Evolutionary conservation across 2,888 invertebrate species (phyloP).

Genomic region (Synergus gifuensis): DNA sequence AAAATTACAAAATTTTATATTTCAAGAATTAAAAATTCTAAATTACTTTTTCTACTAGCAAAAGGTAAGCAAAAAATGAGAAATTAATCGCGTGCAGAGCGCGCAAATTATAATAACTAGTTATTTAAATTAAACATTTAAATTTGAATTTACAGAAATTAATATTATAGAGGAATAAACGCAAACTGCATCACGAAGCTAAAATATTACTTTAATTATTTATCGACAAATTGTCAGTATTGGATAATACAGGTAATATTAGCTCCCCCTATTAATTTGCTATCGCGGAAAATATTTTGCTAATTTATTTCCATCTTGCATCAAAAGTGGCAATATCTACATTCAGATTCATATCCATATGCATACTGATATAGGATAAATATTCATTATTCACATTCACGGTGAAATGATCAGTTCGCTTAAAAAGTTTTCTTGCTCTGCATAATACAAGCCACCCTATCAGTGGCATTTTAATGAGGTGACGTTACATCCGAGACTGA

Average conservation of each 20-base stretch:
- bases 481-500: slow-evolving; percentile 31
- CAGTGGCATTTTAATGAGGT: slow-evolving; percentile 28
- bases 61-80: too few species aligned
- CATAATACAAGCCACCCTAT: slow-evolving; percentile 32
- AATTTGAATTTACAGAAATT: background rate
- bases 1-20: too few species aligned
- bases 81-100: too few species aligned
- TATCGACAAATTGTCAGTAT: background rate
- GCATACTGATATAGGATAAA: slow-evolving; percentile 5
- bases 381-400: slow-evolving; percentile 5
- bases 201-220: background rate
- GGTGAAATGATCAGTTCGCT: slow-evolving; percentile 6
- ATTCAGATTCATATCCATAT: background rate
- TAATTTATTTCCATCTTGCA: background rate
- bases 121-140: background rate
- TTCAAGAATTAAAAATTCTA: too few species aligned
- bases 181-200: background rate
- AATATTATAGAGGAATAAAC: background rate
- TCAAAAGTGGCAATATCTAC: background rate
- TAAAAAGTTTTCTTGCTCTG: slow-evolving; percentile 29
- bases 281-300: background rate
- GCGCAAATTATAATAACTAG: too few species aligned
- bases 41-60: too few species aligned
- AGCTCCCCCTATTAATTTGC: background rate
- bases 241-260: background rate